Conservation (phyloP, 2,113 vertebrate genomes). For the Poecilia latipinna region DNA sequence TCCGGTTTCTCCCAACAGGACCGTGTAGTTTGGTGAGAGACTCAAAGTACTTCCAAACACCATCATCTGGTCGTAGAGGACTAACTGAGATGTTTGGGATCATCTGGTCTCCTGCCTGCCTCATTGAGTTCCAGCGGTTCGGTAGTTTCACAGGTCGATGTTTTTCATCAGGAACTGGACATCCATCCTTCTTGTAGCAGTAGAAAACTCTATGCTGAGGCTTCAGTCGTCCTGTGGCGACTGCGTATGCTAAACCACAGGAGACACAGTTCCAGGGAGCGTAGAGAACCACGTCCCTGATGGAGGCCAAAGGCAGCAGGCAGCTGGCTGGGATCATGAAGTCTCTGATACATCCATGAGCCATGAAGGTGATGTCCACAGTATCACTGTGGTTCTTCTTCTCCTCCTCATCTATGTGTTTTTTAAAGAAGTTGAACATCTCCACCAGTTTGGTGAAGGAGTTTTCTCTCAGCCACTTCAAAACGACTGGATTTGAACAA, state of each 20-base stretch:
- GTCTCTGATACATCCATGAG: background rate
- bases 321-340: slow-evolving; percentile 3
- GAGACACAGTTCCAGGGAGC: slow-evolving; percentile 9
- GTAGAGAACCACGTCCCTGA: background rate
- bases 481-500: background rate
- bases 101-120: background rate
- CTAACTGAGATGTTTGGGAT: slow-evolving; percentile 16
- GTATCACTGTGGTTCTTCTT: background rate
- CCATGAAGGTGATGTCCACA: slow-evolving; percentile 16
- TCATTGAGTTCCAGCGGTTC: slow-evolving; percentile 19
- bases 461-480: slow-evolving; percentile 9
- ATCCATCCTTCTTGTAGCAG: background rate
- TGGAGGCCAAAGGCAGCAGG: no score
- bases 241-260: background rate
- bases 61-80: background rate
- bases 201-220: background rate
- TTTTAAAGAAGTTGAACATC: background rate
- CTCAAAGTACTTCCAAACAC: accelerated
- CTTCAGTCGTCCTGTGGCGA: background rate
- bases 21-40: accelerated
- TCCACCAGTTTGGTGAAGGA: background rate
- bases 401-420: background rate
- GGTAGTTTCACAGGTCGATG: slow-evolving; percentile 4
- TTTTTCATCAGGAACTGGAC: background rate
- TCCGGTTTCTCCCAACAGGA: background rate